These are phyloP conservation scores for Potamilus streckersoni DNA, from an alignment of 1,140 invertebrate genomes.

Conservation along the genomic window DNA sequence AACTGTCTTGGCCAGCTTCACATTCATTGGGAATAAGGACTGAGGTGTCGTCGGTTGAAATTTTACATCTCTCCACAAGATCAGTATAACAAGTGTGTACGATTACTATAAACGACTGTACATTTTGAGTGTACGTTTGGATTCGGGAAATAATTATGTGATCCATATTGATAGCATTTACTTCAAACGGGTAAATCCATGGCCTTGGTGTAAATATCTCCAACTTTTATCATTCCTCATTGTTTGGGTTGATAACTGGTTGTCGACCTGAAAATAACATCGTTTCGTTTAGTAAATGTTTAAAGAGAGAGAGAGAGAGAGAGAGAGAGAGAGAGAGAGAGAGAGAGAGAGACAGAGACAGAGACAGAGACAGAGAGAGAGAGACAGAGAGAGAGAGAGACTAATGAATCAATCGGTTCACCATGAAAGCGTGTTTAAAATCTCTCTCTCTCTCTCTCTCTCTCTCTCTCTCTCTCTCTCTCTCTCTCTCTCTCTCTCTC, in stretches of 20 bases:
- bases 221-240: background rate
- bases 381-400: no score
- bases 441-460: no score
- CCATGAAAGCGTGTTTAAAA: no score
- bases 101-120: background rate
- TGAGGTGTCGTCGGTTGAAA: background rate
- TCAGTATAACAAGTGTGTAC: constrained; percentile 3
- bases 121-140: background rate
- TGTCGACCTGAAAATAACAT: background rate
- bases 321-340: no score
- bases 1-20: background rate
- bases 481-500: no score
- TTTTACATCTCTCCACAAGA: background rate
- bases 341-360: no score
- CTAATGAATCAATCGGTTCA: no score
- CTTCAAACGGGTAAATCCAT: background rate
- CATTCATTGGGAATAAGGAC: constrained; percentile 6
- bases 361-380: no score
- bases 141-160: constrained; percentile 2
- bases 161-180: background rate
- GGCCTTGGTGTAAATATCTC: constrained; percentile 4
- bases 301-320: no score
- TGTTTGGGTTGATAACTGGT: constrained; percentile 1
- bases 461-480: no score
- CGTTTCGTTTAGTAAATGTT: background rate